Percentiles rank a stretch among this genome's conserved stretches.
Conservation (phyloP, 2,888 invertebrate genomes). For the Drosophila melanosoma region DNA sequence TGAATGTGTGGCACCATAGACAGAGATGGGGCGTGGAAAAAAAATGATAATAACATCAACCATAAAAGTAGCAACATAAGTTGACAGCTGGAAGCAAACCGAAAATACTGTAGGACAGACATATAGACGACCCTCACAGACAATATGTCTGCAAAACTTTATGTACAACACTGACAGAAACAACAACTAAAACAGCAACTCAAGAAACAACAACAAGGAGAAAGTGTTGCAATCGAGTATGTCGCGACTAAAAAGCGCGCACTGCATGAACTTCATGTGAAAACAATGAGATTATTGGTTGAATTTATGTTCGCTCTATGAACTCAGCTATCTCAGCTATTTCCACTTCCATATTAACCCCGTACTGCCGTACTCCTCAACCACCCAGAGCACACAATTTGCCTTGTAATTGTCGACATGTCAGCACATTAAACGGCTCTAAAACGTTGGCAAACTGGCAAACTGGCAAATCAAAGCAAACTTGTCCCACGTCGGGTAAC, state of each 20-base stretch:
- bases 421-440: conserved; percentile 77
- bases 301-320: conserved; percentile 65
- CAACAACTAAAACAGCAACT: conserved; percentile 8
- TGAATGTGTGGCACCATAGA: background rate
- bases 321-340: conserved; percentile 25
- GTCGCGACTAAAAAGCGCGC: conserved; percentile 61
- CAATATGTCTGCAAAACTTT: conserved; percentile 76
- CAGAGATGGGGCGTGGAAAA: conserved; percentile 27
- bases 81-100: conserved; percentile 71
- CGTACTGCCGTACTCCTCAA: background rate
- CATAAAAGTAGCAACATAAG: conserved; percentile 79
- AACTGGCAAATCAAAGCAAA: conserved; percentile 74
- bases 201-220: conserved; percentile 48
- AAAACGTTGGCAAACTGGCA: conserved; percentile 61
- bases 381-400: conserved; percentile 15
- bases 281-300: conserved; percentile 76
- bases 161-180: conserved; percentile 60
- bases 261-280: conserved; percentile 64
- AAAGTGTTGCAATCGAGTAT: conserved; percentile 39
- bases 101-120: conserved; percentile 35
- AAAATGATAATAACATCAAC: conserved; percentile 75
- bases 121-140: conserved; percentile 59
- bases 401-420: conserved; percentile 70
- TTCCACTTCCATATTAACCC: background rate
- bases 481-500: conserved; percentile 65